Evolutionary conservation across 2,113 vertebrate genomes (phyloP).

Genomic region (Mustela lutreola): DNA sequence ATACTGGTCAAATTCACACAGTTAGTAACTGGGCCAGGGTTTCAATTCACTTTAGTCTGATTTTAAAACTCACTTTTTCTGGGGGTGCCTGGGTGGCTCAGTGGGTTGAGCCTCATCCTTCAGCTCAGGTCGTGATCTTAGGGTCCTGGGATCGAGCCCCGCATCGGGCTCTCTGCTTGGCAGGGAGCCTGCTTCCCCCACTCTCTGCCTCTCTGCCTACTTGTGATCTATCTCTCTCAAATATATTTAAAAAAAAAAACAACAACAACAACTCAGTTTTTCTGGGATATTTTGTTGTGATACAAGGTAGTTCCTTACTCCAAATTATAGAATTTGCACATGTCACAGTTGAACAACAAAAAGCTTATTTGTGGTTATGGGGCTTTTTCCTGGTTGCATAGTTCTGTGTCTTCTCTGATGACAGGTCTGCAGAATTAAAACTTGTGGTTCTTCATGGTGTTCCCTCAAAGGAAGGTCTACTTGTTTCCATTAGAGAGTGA

Average conservation of each 20-base stretch:
- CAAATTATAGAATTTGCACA: background rate
- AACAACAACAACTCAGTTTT: background rate
- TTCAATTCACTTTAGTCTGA: background rate
- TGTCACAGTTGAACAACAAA: background rate
- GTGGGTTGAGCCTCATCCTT: too few relatives aligned
- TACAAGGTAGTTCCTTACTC: background rate
- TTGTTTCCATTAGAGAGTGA: background rate
- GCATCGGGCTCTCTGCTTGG: too few relatives aligned
- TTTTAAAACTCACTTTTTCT: background rate
- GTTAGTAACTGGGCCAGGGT: background rate
- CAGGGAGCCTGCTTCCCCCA: too few relatives aligned
- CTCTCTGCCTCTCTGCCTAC: too few relatives aligned
- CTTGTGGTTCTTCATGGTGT: background rate
- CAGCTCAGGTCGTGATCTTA: too few relatives aligned
- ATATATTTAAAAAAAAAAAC: too few relatives aligned
- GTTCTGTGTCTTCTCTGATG: background rate
- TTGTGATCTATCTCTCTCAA: too few relatives aligned
- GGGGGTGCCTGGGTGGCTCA: too few relatives aligned
- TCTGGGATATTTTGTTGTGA: background rate
- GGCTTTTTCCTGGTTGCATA: background rate
- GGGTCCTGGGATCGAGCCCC: too few relatives aligned
- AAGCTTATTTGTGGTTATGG: background rate
- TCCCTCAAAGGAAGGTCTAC: background rate
- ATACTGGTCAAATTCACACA: background rate
- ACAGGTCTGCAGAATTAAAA: background rate